Evolutionary conservation across 2,113 vertebrate genomes (phyloP).

Genomic region (Indri indri): DNA sequence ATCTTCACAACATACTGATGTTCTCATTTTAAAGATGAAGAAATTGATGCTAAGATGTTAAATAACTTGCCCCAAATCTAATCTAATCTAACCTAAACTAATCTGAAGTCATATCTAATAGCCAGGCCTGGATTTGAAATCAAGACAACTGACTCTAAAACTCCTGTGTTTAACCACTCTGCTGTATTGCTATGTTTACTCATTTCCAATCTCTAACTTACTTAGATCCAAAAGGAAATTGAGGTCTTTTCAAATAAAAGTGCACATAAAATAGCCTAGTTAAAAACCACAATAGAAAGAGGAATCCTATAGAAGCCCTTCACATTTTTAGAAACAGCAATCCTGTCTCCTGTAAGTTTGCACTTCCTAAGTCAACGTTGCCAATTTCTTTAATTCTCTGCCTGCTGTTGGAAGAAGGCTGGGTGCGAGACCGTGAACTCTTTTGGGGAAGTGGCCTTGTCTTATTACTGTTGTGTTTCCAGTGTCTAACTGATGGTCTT

Average conservation of each 20-base stretch:
- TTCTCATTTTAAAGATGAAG: conserved; percentile 43
- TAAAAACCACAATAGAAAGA: background rate
- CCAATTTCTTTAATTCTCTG: background rate
- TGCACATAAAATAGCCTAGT: background rate
- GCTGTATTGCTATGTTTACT: background rate
- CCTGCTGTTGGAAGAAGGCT: background rate
- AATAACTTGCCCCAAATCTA: background rate
- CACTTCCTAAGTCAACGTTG: background rate
- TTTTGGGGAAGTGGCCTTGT: background rate
- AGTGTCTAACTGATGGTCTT: no score
- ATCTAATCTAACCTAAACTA: background rate
- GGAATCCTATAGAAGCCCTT: background rate
- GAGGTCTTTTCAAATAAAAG: background rate
- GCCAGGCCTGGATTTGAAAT: background rate
- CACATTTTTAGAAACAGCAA: background rate
- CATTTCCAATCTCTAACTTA: background rate
- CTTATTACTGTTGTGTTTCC: background rate
- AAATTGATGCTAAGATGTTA: background rate
- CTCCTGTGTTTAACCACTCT: background rate
- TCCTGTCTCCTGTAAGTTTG: background rate
- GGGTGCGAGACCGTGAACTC: background rate
- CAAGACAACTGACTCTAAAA: background rate
- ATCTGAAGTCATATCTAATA: background rate
- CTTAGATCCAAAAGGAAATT: background rate
- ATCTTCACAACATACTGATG: background rate